Evolutionary conservation across 2,113 vertebrate genomes (phyloP), one percentile per base, ranked within the genome.

Genomic region (Sorex fumeus): DNA sequence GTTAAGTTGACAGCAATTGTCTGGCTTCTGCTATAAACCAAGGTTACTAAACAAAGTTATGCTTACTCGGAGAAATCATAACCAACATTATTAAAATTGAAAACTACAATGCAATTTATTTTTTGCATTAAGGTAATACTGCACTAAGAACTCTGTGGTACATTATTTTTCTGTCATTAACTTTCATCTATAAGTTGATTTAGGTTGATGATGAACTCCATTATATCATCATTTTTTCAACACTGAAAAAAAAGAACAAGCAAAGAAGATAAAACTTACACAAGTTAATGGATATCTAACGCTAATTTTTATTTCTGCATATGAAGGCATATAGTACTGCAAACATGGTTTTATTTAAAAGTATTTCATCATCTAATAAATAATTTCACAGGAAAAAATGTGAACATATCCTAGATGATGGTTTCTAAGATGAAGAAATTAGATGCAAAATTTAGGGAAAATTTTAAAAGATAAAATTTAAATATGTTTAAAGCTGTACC

Each of bases 21-120:
- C 95, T 96, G 92, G 69, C 80, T 90, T 91, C 78, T 91, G 25
- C 57, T 82, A 53, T 84, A 64, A 93, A 93, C 72, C 3, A 16
- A 81, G 34, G 64, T 91, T 93, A 78, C 74, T 95, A 91, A 95
- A 92, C 67, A 93, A 95, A 88, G 50, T 93, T 91, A 78, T n/a
- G 92, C 93, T 97, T 95, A 95, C 94, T 95, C 81, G 36, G 88
- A 96, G 92, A 96, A 95, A 95, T 96, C 84, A 89, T 91, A 93
- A 91, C 76, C 27, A 92, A 76, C 64, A 91, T 92, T 36, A 79
- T 0, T 95, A 92, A 90, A 95, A 94, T 71, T 75, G 88, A 95
- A 96, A 91, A 78, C 57, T 96, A 85, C 32, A 84, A 91, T 78
- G 69, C 72, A 91, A 91, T 94, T 95, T 90, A 94, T 86, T 95